Evolutionary conservation across 2,888 invertebrate genomes (phyloP), one percentile per base, ranked within the genome.

Genomic region (Phortica okadai): DNA sequence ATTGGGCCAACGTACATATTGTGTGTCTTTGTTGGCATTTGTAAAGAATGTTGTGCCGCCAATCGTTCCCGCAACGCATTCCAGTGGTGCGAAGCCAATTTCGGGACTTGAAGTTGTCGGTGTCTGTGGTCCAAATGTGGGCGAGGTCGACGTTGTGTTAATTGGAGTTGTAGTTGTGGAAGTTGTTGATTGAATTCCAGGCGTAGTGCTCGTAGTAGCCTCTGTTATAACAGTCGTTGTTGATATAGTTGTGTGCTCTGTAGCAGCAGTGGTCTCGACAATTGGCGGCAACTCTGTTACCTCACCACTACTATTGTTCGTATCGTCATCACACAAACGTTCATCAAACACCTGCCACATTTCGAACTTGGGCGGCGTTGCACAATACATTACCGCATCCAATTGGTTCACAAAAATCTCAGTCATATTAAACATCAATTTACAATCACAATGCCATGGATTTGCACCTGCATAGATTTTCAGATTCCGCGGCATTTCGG

Each of bases 361-460:
- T 0, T 14, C 41, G 44, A 75, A 84, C 0, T 73, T 42, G 0
- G 80, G 73, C 0, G 89, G 86, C 3, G 75, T 69, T 1, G n/a
- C 21, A 44, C 90, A 90, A 25, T 78, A 67, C 5, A 86, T 14
- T 0, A 64, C 54, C 16, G 77, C 25, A 0, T 74, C 74, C 7
- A 76, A 76, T 25, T 80, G 79, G 50, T 83, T 77, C 5, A 59
- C 42, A 16, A 86, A 83, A 2, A 90, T 77, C 0, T 11, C 16
- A 0, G 77, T 73, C 81, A 89, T 83, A 62, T 88, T 78, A 1
- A 0, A 33, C n/a, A 78, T 80, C 10, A 90, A 75, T 0, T 74
- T 58, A 67, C 90, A 90, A 5, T 82, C 76, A 70, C 90, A 90
- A 5, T 81, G 50, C 90, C 90, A 90, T 0, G 73, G 73, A 78